These are phyloP conservation scores for Loris lydekkerianus DNA, from an alignment of 2,797 vertebrate genomes.

Conservation along the genomic window DNA sequence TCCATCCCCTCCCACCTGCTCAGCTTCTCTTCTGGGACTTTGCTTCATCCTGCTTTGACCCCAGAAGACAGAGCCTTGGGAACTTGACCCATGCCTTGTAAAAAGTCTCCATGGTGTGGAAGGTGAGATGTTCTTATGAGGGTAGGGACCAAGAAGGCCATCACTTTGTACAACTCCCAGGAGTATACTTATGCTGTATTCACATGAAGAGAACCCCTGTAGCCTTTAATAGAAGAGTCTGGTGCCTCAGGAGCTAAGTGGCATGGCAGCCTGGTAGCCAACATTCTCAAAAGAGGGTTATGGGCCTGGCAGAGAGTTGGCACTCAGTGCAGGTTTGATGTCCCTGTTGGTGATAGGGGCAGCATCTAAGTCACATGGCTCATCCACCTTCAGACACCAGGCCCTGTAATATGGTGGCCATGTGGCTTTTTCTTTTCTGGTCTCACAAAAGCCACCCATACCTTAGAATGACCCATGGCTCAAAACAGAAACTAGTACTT, in stretches of 20 bases:
- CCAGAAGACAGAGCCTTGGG: not conserved
- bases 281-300: accelerated
- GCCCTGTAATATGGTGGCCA: not conserved
- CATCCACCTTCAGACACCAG: not conserved
- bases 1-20: not conserved
- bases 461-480: not conserved
- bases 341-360: not conserved
- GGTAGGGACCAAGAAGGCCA: not conserved
- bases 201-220: accelerated
- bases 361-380: not conserved
- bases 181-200: not conserved
- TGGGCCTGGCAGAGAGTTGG: not conserved
- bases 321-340: accelerated
- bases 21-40: not conserved
- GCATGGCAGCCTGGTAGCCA: not conserved
- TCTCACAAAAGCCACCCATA: not conserved
- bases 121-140: not conserved
- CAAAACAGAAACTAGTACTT: not conserved
- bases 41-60: not conserved
- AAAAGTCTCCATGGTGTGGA: not conserved
- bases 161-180: not conserved
- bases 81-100: not conserved
- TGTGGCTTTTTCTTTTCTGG: not conserved
- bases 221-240: not conserved
- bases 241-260: not conserved